Conservation (phyloP, 1,140 invertebrate genomes). For the Samia ricini region DNA sequence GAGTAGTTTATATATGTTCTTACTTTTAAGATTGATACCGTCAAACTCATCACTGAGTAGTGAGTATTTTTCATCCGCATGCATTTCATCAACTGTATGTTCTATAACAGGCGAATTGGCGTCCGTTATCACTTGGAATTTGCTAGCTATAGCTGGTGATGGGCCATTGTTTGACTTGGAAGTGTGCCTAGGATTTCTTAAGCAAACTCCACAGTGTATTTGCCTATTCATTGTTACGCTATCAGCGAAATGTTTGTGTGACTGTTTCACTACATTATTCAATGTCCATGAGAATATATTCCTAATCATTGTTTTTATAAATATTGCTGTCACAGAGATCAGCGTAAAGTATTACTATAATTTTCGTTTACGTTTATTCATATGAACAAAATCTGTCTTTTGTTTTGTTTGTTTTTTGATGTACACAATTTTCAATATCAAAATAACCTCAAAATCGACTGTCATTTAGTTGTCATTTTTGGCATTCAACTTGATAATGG, state of each 20-base stretch:
- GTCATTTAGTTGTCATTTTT: background rate
- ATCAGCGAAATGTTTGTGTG: conserved; percentile 18
- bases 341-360: background rate
- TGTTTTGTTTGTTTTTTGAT: too few species aligned
- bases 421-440: too few species aligned
- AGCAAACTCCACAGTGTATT: conserved; percentile 70
- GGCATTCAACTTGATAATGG: too few species aligned
- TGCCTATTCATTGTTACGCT: conserved; percentile 27
- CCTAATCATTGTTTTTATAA: conserved; percentile 30
- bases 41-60: conserved; percentile 76
- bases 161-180: conserved; percentile 56
- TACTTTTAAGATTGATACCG: conserved; percentile 73
- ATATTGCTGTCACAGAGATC: background rate
- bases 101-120: conserved; percentile 81
- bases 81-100: conserved; percentile 81
- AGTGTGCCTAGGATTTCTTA: conserved; percentile 71
- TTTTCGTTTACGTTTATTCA: too few species aligned
- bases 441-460: background rate
- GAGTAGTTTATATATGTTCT: conserved; percentile 26
- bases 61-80: conserved; percentile 62
- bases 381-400: too few species aligned
- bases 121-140: conserved; percentile 81
- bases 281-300: conserved; percentile 28
- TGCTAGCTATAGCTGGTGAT: conserved; percentile 60
- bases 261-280: conserved; percentile 14